Evolutionary conservation across 2,797 vertebrate species (phyloP), one percentile per base, ranked within the genome.

Genomic region (Syngnathus rostellatus): DNA sequence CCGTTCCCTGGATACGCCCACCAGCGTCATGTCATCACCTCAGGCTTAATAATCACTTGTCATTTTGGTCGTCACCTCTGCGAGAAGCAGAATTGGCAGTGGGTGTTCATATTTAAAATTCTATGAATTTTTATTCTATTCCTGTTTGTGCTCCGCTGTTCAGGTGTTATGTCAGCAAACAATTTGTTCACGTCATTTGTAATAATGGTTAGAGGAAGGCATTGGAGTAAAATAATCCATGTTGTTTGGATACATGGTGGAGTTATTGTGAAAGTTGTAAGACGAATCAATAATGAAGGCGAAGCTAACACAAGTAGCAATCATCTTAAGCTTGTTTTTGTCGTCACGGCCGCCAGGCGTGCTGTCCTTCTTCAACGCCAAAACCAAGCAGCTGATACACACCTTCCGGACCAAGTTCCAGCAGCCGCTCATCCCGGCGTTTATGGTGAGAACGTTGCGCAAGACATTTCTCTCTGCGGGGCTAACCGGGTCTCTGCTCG

Each of bases 391-490:
- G 80, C 86, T 96, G 71, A 90, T 98, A 71, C 96, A 97, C 81
- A 92, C 94, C 3, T 98, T 98, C 77, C 93, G 92, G 85, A 89
- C 94, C 58, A 97, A 92, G 90, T 97, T 98, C 83, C 92, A 91
- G 0, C 95, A 97, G 86, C 95, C 96, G 0, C 85, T 98, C 65
- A 88, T 97, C 70, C 96, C 96, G 0, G 95, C 96, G 1, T 98
- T 98, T 82, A 97, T 93, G 88, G 96, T 98, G 72, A 90, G 90
- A 67, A 50, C 8, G 0, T 0, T 6, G 7, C 50, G 53, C 6
- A 19, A 62, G 9, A 16, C 0, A 31, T 31, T 14, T 23, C 21
- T 50, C 17, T 4, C 7, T 6, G 12, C 2, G 6, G 1, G 7
- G 1, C 40, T 67, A 41, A 21, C 23, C 10, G 16, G 9, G 40